Evolutionary conservation across 2,888 invertebrate species (phyloP).

Genomic region (Cremastinae sp.): DNA sequence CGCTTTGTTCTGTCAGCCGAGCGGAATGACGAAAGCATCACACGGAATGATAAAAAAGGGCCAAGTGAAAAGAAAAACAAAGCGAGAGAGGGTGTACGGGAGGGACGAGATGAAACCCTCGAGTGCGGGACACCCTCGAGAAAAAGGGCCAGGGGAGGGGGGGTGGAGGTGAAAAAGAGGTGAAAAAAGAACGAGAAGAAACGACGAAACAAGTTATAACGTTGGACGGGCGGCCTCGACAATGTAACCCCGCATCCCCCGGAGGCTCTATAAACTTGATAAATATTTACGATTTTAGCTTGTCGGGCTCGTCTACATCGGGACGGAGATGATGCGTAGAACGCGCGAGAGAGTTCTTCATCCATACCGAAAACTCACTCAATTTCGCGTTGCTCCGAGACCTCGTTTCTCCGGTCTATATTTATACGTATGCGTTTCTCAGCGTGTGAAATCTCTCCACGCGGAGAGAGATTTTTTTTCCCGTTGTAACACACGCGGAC

Average conservation of each 20-base stretch:
- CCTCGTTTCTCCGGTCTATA: not conserved
- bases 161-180: conserved; percentile 15
- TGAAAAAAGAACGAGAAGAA: conserved; percentile 20
- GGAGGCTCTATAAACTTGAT: conserved; percentile 71
- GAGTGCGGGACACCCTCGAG: conserved; percentile 37
- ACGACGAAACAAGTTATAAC: conserved; percentile 30
- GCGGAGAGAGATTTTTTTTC: too few relatives aligned
- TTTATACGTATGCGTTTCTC: not conserved
- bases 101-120: conserved; percentile 22
- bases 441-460: too few relatives aligned
- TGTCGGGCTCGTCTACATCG: conserved; percentile 40
- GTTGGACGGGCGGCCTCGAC: conserved; percentile 37
- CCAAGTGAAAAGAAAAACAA: conserved; percentile 39
- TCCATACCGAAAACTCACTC: conserved; percentile 33
- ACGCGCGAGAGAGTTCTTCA: conserved; percentile 40
- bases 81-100: conserved; percentile 27
- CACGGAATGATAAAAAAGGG: conserved; percentile 56
- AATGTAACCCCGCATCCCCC: conserved; percentile 56
- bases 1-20: conserved; percentile 51
- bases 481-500: conserved; percentile 25
- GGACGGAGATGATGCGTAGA: conserved; percentile 44
- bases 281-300: conserved; percentile 72
- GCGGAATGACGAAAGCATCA: conserved; percentile 58
- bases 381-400: conserved; percentile 31
- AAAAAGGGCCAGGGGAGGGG: conserved; percentile 50